These are phyloP conservation scores for Amphiprion percula DNA, from an alignment of 2,113 vertebrate genomes.

Conservation along the genomic window DNA sequence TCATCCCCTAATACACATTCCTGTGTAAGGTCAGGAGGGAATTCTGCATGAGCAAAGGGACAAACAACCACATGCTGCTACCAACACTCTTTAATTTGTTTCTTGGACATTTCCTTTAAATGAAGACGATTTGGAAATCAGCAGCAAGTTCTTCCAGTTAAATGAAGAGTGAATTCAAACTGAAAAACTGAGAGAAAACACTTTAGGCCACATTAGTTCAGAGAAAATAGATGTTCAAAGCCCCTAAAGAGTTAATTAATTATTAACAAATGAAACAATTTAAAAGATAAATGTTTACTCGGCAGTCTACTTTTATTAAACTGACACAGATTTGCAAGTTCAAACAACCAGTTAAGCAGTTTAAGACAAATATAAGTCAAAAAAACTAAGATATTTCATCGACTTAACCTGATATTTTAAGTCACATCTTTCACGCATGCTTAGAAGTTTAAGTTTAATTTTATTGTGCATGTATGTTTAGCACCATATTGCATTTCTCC, in stretches of 20 bases:
- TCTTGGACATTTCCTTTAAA: background rate
- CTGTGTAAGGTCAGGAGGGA: constrained; percentile 83
- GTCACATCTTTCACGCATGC: too few species aligned
- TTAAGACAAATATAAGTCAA: too few species aligned
- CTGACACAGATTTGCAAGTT: background rate
- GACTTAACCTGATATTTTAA: too few species aligned
- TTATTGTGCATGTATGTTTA: too few species aligned
- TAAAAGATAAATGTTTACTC: background rate
- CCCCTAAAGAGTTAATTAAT: background rate
- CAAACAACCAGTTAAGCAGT: background rate
- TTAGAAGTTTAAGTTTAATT: too few species aligned
- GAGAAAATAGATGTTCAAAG: background rate
- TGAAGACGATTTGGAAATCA: background rate
- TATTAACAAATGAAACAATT: too few species aligned
- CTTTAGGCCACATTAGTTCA: background rate
- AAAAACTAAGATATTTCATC: too few species aligned
- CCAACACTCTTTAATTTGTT: background rate
- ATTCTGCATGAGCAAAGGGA: constrained; percentile 69
- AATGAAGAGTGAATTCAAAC: background rate
- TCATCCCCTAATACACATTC: constrained; percentile 84
- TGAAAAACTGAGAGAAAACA: background rate
- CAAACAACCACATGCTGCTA: constrained; percentile 50
- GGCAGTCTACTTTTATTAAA: background rate
- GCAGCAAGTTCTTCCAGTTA: background rate
- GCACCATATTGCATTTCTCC: too few species aligned